Base-by-base conservation (phyloP, 2,888 invertebrate genomes). In the Rhodophaea formosa region DNA sequence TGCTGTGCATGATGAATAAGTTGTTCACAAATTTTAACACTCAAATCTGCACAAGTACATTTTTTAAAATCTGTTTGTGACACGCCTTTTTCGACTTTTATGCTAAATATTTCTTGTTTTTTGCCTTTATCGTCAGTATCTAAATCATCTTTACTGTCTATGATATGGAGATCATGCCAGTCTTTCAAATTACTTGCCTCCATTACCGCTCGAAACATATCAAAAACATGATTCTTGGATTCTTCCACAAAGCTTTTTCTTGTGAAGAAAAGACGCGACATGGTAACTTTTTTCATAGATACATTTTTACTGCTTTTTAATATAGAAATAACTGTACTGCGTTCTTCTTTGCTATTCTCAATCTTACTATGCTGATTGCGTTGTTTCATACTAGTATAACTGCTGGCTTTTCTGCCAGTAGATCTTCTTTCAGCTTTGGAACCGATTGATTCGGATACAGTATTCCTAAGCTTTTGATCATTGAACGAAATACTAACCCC, bases 1-100 rank as follows among this genome's bases (percentile, higher is more conserved):
- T 82, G 77, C 61, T 69, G 65, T n/a, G 90, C 86, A 59, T 91
- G 91, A 60, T 82, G 63, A 56, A 88, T 77, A 8, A 91, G 70
- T 70, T 91, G 88, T 60, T 88, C 85, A 65, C 74, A 80, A 66
- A 88, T 81, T 39, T 74, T 72, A 43, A 89, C 79, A 57, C 82
- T 82, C 61, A 90, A 71, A 59, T 89, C 86, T 16, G 80, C 64
- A 69, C 91, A 91, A 7, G 84, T 81, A 62, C 91, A 91, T 68
- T 73, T 82, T 12, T 65, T 68, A 58, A 90, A 80, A 63, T 87
- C 73, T 0, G 79, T 88, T 67, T 73, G 60, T 0, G 91, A 89
- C 47, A 85, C 76, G 35, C 79, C 80, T 59, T 80, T 81, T 68
- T 86, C 84, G 58, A 91, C 71, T 64, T 75, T 77, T 8, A 89